Evolutionary conservation across 2,113 vertebrate genomes (phyloP).

Genomic region (Falco punctatus): DNA sequence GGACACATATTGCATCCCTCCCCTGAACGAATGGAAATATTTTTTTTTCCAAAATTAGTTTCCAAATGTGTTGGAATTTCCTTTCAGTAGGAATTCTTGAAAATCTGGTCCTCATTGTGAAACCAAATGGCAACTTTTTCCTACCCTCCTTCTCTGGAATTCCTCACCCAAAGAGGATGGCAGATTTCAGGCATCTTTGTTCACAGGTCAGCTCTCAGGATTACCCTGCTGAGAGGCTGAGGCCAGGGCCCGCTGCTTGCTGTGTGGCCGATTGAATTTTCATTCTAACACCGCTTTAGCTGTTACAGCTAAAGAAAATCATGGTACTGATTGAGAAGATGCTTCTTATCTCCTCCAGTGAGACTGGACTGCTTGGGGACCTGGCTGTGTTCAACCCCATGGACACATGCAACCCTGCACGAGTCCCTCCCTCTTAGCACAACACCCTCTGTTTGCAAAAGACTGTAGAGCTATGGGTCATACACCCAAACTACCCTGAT

Average conservation of each 20-base stretch:
- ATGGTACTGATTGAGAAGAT: neutral
- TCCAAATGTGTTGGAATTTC: slow-evolving; percentile 47
- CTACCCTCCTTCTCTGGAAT: neutral
- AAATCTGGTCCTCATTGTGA: slow-evolving; percentile 59
- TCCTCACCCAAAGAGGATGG: neutral
- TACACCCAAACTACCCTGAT: neutral
- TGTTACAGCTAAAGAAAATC: neutral
- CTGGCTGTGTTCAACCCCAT: neutral
- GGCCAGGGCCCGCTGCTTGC: neutral
- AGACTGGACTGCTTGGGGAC: neutral
- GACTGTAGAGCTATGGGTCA: neutral
- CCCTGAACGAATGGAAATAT: neutral
- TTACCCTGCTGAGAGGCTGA: neutral
- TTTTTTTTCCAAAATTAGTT: slow-evolving; percentile 52
- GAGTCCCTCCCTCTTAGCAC: neutral
- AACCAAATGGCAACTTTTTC: neutral
- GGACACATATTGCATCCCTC: neutral
- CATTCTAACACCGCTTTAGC: neutral
- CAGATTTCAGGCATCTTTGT: neutral
- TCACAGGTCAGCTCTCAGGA: neutral
- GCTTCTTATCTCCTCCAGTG: neutral
- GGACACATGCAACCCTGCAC: neutral
- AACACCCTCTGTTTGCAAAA: neutral
- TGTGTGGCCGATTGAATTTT: neutral
- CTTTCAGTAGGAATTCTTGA: slow-evolving; percentile 33